Conservation (phyloP, 2,113 vertebrate genomes). For the Arizona elegans region DNA sequence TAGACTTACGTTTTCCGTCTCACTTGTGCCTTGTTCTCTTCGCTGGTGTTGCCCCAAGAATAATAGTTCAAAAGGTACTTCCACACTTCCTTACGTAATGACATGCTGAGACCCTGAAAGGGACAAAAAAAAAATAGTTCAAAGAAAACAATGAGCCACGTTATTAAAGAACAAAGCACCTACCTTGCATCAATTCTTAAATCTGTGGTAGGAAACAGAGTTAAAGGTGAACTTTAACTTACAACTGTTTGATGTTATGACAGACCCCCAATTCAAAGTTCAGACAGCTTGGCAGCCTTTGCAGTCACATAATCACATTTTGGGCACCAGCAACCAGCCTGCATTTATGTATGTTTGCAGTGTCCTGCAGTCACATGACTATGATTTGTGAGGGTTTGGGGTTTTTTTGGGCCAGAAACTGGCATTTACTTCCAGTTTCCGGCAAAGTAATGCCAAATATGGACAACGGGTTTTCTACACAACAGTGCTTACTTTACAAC, state of each 20-base stretch:
- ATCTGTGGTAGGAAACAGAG: background rate
- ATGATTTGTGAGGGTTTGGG: background rate
- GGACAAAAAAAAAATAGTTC: background rate
- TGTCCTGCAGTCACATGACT: background rate
- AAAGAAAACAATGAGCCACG: background rate
- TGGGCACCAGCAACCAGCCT: background rate
- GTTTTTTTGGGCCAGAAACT: background rate
- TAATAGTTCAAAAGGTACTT: constrained; percentile 88
- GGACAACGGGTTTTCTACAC: background rate
- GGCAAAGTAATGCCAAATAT: background rate
- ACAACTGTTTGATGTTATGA: background rate
- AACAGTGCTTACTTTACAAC: background rate
- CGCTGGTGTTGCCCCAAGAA: constrained; percentile 79
- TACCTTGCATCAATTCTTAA: background rate
- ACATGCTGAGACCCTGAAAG: constrained; percentile 75
- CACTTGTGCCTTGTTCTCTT: constrained; percentile 79
- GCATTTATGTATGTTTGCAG: background rate
- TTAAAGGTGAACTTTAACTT: background rate
- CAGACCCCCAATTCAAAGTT: background rate
- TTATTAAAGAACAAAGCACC: background rate
- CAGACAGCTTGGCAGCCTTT: background rate
- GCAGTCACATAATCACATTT: background rate
- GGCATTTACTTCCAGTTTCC: background rate
- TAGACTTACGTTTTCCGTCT: constrained; percentile 79
- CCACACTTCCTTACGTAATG: constrained; percentile 82